A percentile compares a stretch with the other conserved stretches of the same genome.
Conservation (phyloP, 2,888 invertebrate species). For the Lacanobia wlatinum region DNA sequence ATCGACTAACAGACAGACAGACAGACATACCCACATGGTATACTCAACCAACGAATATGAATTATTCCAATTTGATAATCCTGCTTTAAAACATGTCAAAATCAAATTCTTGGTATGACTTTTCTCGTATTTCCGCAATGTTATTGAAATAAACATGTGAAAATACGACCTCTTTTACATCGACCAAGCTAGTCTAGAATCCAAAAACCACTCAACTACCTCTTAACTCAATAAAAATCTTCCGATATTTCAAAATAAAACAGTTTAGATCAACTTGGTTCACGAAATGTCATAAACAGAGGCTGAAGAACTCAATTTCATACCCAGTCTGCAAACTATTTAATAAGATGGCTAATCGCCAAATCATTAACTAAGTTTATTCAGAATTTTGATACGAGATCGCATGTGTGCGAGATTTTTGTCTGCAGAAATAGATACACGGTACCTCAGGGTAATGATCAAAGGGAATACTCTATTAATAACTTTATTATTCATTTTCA, state of each 20-base stretch:
- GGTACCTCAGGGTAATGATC: slow-evolving; percentile 1
- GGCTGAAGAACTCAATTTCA: slow-evolving; percentile 30
- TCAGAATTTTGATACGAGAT: slow-evolving; percentile 6
- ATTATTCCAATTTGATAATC: background rate
- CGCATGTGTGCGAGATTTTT: slow-evolving; percentile 1
- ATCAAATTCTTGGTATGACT: background rate
- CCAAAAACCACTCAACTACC: background rate
- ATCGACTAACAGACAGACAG: background rate
- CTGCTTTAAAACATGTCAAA: background rate
- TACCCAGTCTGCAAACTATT: slow-evolving; percentile 17
- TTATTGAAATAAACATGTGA: no score
- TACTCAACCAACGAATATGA: no score
- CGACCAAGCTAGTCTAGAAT: background rate
- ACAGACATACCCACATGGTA: no score
- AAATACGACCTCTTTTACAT: no score
- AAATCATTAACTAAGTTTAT: slow-evolving; percentile 28
- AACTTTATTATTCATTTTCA: background rate
- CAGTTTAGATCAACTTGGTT: background rate
- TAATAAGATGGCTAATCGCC: slow-evolving; percentile 50
- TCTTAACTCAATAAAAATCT: no score
- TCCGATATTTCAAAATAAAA: background rate
- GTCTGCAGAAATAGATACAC: background rate
- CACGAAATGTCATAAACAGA: background rate
- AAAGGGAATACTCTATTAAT: slow-evolving; percentile 4
- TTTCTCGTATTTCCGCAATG: background rate